Base-by-base conservation (phyloP, 2,113 vertebrate genomes). In the Lasiurus borealis region DNA sequence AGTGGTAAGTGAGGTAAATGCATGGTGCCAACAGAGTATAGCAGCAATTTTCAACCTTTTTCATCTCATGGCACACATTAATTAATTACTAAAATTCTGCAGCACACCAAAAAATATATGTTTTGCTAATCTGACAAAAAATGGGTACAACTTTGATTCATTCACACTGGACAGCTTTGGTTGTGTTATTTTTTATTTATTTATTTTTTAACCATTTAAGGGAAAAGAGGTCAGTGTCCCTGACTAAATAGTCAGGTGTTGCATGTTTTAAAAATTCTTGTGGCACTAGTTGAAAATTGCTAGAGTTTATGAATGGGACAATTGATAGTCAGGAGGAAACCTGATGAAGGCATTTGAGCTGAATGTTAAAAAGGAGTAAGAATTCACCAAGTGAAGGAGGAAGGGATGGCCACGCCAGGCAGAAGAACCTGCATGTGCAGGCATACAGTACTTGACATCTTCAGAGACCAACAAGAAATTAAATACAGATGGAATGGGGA, bases 401-500 rank as follows among this genome's bases (percentile, higher is more conserved):
- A 94, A 77, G 18, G 78, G 46, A 82, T 92, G 72, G 27, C 23
- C 23, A 40, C 81, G 88, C 72, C 8, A 76, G 64, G 64, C 21
- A 91, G 54, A 89, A 50, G 80, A 94, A 34, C 76, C 59, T 66
- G 6, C 19, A 29, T 14, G 40, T 80, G 18, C 66, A 76, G 57
- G 62, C 34, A 50, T 52, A 81, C 75, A 66, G 23, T 21, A 11
- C 40, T 90, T 93, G 91, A 36, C 14, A 34, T 93, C n/a, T 88
- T 93, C 54, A 78, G 69, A 16, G 36, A 85, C 69, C 75, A 66
- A 31, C 62, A 85, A 36, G n/a, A 87, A 83, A 76, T 69, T 86
- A 95, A 96, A 50, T 90, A 93, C 62, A 87, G 72, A 40, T 80
- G 50, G 81, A 94, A 54, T 89, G n/a, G 54, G 77, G 36, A 75